Base-by-base conservation (phyloP, 2,888 invertebrate genomes). In the Ceraclea dissimilis region DNA sequence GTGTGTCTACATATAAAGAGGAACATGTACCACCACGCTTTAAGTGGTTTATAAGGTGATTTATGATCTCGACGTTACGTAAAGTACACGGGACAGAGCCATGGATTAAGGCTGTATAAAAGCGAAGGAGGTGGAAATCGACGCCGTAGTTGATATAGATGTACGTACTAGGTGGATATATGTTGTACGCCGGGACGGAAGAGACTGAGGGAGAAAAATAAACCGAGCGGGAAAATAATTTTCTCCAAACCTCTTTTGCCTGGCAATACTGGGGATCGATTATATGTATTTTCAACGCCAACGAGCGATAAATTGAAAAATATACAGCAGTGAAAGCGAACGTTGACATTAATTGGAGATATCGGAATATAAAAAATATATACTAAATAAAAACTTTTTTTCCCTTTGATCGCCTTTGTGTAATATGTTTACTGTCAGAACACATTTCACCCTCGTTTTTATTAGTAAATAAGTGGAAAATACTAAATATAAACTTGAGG, bases 1-100 rank as follows among this genome's bases (percentile, higher is more conserved):
- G 19, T 18, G 17, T 18, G 47, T 47, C 8, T 13, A 16, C 16
- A 48, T 11, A 20, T 48, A 49, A 21, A 16, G 33, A 19, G 22
- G 54, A 56, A 54, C 58, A 49, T 54, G 57, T 47, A 50, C 52
- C 52, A 20, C 52, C 56, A 43, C 39, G 58, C 54, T 58, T 51
- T 57, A 59, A 59, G 61, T 59, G 61, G 61, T 61, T 61, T 61
- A 59, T 57, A 59, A 46, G 52, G 57, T 61, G 61, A 61, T 61
- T 59, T 61, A 61, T 57, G 54, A 57, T 59, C 52, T 52, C 52
- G 50, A 39, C 49, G 52, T 54, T 54, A 54, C 54, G 49, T 54
- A 54, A 54, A 46, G 54, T 54, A 49, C 49, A 17, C 54, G 33
- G 54, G 54, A 54, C 54, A 49, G 54, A 22, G 47, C 44, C 54